Base-by-base conservation (phyloP, 37 sponge, comb jelly and placozoan genomes). In the Diacarnus erythraeanus region DNA sequence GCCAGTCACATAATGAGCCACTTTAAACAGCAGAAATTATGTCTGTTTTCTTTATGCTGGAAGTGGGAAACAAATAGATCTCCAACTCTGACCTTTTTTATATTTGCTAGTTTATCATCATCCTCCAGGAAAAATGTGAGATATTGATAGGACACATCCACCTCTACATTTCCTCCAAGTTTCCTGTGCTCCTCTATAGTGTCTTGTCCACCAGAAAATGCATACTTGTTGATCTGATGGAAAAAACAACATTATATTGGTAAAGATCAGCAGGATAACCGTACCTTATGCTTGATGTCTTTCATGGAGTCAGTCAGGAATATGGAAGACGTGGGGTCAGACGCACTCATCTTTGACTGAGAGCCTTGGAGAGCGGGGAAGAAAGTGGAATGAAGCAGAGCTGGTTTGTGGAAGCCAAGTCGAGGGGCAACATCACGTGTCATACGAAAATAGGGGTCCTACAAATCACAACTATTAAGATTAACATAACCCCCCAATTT, bases 361-460 rank as follows among this genome's bases (percentile, higher is more conserved):
- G 99, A 59, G 33, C 98, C 99, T 83, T 99, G 97, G 15, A 99
- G 93, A 18, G 97, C 99, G 3, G 97, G 97, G 77, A 99, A 94
- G 89, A 99, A 99, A 29, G 85, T 85, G 42, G 99, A 99, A 69
- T 99, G 97, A 47, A 99, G 86, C 2, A 96, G 84, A 6, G 95
- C 95, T 51, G 99, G 99, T 77, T 99, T 99, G 63, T 29, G 85
- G 77, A 85, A 94, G 38, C 95, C 97, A 59, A 99, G 93, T 8
- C 99, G 78, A 26, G 97, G 99, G 25, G 99, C 99, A 12, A 99
- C 97, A 77, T 99, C 99, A 17, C 99, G 81, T 4, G 99, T 99
- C 95, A 99, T 96, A 8, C 99, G 88, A 69, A 99, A 99, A 69
- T 96, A 99, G 4, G 99, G 99, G 63, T 99, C 99, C 97, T 99